Base-by-base conservation (phyloP, 2,113 vertebrate species). In the Bostrychus sinensis region DNA sequence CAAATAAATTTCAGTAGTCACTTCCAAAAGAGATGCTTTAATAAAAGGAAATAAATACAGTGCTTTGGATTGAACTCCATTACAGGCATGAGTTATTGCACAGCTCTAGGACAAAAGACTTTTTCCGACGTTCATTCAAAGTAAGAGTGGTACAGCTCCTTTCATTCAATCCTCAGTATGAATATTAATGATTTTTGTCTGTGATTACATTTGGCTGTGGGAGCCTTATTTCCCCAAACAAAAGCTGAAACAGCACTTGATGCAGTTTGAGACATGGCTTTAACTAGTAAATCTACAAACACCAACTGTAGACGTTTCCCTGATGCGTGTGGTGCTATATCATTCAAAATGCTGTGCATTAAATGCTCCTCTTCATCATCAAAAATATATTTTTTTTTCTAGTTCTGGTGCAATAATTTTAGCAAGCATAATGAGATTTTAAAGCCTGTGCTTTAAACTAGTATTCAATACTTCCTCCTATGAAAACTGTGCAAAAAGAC, bases 81-180 rank as follows among this genome's bases (percentile, higher is more conserved):
- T 85, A 90, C 89, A 91, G 89, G 81, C 84, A 87, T 88, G 75
- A 70, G 79, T 91, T 91, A 90, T 88, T 91, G 88, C 82, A 90
- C 88, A 85, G 77, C 77, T 89, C 80, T 81, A 68, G 57, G 42
- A 51, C 83, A 54, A 79, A 58, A 79, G 51, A 75, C n/a, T n/a
- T n/a, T n/a, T n/a, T n/a, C n/a, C n/a, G 32, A 82, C 48, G 65
- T 54, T 69, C 43, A 71, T 83, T 54, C 61, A 72, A 73, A 84
- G 68, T 77, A 75, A 88, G 73, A 84, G 51, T 77, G 55, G 22
- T 58, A 65, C 16, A 54, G 67, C 2, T 62, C 67, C 38, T 59
- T 46, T 64, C 48, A 70, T 37, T 75, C 58, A 67, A 20, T 16
- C 41, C 5, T 46, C 26, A 38, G 10, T 55, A 64, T 51, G 26